Base-by-base conservation (phyloP, 1,140 invertebrate species). In the Zaprionus vittiger region DNA sequence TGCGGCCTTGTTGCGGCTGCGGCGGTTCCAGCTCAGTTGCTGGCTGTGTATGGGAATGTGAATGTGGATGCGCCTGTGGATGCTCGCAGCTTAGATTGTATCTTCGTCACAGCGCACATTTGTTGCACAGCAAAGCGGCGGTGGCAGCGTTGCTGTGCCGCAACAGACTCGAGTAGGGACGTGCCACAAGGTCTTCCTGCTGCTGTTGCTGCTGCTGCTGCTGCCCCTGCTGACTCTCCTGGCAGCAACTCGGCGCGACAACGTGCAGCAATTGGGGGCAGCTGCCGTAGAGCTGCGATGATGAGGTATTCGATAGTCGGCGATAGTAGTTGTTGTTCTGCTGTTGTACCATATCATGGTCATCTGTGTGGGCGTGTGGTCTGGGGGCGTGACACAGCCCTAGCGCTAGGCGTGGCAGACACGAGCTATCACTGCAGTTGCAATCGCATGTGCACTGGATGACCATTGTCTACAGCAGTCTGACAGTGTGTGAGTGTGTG, bases 61-160 rank as follows among this genome's bases (percentile, higher is more conserved):
- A 31, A 49, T 71, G 54, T 38, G 49, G 15, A 14, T 68, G 60
- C 38, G 59, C 15, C 11, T 70, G 31, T 17, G 91, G 91, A 79
- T 92, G 91, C 81, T 90, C 85, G 79, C 91, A 92, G 81, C 80
- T 90, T 73, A 91, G 74, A 76, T 92, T 92, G 83, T 92, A 91
- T 91, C 91, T 92, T 92, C 91, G 91, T 92, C 91, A 92, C 91
- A 92, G 91, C 56, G 91, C 91, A 28, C 91, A 92, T 80, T 90
- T 91, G 64, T 92, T 89, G 80, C 91, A 92, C 64, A 92, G 73
- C 71, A 92, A 85, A 22, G 80, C 73, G 79, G 74, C 83, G 47
- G 76, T 77, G 49, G 37, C 4, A 15, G 38, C 12, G 15, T 2
- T 41, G 15, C 41, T 71, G 80, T 79, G 76, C 54, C 81, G 68